These are phyloP conservation scores for Lophura nycthemera DNA, from an alignment of 2,113 vertebrate species.

Conservation along the genomic window DNA sequence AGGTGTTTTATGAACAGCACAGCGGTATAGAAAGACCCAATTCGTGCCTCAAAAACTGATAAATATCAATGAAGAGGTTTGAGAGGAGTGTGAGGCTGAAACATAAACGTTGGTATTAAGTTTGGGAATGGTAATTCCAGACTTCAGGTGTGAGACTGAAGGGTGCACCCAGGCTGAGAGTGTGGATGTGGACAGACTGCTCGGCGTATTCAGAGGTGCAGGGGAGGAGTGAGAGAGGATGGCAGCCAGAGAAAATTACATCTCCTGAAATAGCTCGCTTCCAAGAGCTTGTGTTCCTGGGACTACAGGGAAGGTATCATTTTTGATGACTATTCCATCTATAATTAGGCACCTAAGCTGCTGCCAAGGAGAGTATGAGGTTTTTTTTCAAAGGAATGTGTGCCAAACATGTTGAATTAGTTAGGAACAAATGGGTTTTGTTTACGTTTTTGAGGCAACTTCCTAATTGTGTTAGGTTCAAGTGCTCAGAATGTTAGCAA, in stretches of 20 bases:
- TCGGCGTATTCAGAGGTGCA: background rate
- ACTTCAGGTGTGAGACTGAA: background rate
- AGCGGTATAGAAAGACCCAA: accelerated
- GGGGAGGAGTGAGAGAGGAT: background rate
- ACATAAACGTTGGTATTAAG: background rate
- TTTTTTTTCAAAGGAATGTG: conserved; percentile 28
- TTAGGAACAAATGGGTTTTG: conserved; percentile 35
- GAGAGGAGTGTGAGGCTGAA: background rate
- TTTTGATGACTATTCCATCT: conserved; percentile 53
- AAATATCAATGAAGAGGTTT: background rate
- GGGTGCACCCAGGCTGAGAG: background rate
- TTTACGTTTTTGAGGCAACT: conserved; percentile 55
- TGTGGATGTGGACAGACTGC: background rate
- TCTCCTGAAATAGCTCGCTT: background rate
- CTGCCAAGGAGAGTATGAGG: conserved; percentile 4
- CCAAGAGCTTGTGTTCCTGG: background rate
- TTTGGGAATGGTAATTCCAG: background rate
- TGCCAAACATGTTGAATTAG: conserved; percentile 32
- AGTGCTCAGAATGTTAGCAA: conserved; percentile 51
- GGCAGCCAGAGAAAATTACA: background rate
- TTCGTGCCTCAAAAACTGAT: background rate
- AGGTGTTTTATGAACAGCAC: background rate
- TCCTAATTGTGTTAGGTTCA: conserved; percentile 37
- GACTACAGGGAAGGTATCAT: conserved; percentile 9
- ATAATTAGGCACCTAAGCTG: conserved; percentile 62